Evolutionary conservation across 2,888 invertebrate species (phyloP).

Genomic region (Heliconius charithonia): DNA sequence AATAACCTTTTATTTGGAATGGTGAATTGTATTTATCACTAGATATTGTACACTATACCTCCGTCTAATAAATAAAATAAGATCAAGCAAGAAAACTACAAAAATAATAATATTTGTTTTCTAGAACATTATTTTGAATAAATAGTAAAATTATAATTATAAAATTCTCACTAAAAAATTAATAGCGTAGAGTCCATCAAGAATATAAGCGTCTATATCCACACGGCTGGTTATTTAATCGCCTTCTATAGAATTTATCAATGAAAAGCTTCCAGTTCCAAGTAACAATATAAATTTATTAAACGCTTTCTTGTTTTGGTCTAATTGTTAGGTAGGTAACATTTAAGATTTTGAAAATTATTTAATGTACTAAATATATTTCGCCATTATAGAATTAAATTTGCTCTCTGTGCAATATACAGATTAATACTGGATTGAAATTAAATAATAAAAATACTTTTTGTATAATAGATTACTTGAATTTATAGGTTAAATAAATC

Average conservation of each 20-base stretch:
- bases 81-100: background rate
- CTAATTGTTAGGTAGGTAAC: slow-evolving; percentile 31
- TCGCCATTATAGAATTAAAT: background rate
- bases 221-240: slow-evolving; percentile 3
- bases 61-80: background rate
- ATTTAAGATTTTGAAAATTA: slow-evolving; percentile 11
- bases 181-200: background rate
- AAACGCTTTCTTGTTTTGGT: slow-evolving; percentile 42
- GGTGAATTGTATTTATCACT: background rate
- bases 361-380: slow-evolving; percentile 4
- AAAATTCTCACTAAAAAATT: background rate
- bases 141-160: background rate
- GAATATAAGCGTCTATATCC: background rate
- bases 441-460: background rate
- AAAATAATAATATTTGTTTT: background rate
- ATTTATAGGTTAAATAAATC: background rate
- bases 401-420: background rate
- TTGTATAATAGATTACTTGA: background rate
- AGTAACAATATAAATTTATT: slow-evolving; percentile 12
- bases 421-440: background rate
- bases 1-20: background rate
- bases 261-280: slow-evolving; percentile 1
- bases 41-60: background rate
- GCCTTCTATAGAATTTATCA: slow-evolving; percentile 7
- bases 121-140: background rate